Evolutionary conservation across 2,888 invertebrate species (phyloP), one percentile per base, ranked within the genome.

Genomic region (Alviniconcha strummeri): DNA sequence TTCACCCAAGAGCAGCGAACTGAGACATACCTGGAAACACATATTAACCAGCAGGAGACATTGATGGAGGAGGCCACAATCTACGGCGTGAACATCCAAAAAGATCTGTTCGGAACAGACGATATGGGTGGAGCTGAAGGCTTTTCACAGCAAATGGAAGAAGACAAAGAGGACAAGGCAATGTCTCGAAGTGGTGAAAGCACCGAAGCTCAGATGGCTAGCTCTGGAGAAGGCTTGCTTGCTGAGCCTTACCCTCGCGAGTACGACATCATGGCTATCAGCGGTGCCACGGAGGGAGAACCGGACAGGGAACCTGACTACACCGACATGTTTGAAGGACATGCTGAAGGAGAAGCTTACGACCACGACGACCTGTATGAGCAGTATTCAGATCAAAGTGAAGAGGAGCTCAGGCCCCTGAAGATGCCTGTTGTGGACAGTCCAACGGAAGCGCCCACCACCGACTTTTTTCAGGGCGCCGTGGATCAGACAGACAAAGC

Each of bases 261-360:
- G 57, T 82, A 82, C 77, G 82, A 82, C 64, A 64, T 82, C 77
- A 82, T 82, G 82, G 82, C 82, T 9, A 76, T 82, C 54, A 82
- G 82, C 56, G 82, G 82, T 56, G 71, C 67, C 76, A 82, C 82
- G 7, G 83, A 83, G 8, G 80, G 75, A 64, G 84, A 84, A n/a
- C 84, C 76, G 60, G 56, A 57, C 3, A 74, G n/a, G 64, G 83
- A 79, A 17, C 74, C 36, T 72, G 83, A 83, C 54, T 82, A 36
- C 78, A 85, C 86, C 82, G 89, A 90, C 82, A 87, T 82, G 81
- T 80, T 85, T 67, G 80, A 81, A n/a, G 77, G 79, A 15, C 77
- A 83, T 55, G 83, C 76, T 4, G 83, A 86, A 71, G 83, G 55
- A 64, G 80, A 83, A 17, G 84, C 81, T 5, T 84, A 84, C 19